Base-by-base conservation (phyloP, 2,113 vertebrate species). In the Clinocottus analis region DNA sequence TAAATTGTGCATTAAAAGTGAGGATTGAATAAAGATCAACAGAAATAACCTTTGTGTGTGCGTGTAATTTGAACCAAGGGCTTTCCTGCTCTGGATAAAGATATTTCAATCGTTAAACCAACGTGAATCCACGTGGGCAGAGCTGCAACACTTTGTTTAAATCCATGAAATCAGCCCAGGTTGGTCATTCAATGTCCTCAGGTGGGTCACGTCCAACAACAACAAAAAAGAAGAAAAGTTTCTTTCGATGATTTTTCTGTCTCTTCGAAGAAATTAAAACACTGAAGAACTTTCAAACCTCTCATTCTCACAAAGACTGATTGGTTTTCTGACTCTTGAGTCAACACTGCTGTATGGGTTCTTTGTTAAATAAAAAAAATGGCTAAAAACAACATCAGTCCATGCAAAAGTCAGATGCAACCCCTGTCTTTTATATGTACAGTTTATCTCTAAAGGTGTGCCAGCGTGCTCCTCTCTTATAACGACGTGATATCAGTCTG, bases 401-500 rank as follows among this genome's bases (percentile, higher is more conserved):
- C 96, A 94, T 95, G 95, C 95, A 96, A 94, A 89, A 94, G 94
- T 96, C 95, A 94, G 95, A 96, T 94, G 93, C 92, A 95, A 87
- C 88, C 73, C 82, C 79, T 94, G 95, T 95, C 93, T 79, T 93
- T 84, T 83, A 93, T 93, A 93, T 94, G 90, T 95, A 96, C 93
- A 96, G 93, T 94, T 94, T 84, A 91, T 89, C 93, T 76, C 92
- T 90, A 79, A 87, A 87, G 89, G 90, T 75, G 77, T 72, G 81
- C 88, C 83, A 82, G 86, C 84, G 90, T 56, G 84, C 92, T 91
- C 91, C 65, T 55, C 92, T 85, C 96, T 91, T 90, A 99, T 96
- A 99, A 96, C 91, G 97, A 95, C 91, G 98, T 99, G 92, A 99
- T 96, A 91, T 99, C 97, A 94, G 96, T 98, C 91, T 98, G 97